Base-by-base conservation (phyloP, 37 sponge, comb jelly and placozoan genomes). In the Crambe crambe region DNA sequence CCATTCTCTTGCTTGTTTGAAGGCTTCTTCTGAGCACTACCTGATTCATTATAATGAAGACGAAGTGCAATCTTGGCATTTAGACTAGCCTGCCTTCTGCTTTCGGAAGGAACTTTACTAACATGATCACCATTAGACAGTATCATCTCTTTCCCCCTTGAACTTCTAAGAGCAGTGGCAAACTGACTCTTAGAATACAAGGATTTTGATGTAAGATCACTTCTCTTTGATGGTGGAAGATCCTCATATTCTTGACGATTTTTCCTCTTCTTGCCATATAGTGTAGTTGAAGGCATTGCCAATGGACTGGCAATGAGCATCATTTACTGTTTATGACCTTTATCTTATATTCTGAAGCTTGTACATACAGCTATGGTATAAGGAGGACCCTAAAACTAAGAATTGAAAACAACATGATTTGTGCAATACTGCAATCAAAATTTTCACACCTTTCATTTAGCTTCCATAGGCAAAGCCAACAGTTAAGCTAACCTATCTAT, bases 71-170 rank as follows among this genome's bases (percentile, higher is more conserved):
- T 8, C 5, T 76, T 17, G 23, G 76, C 76, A 56, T 76, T 57
- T 5, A 60, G 2, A 60, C 76, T 76, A 10, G 62, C 62, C 36
- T 35, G 15, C 59, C 62, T 76, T 5, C 54, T 40, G 9, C 71
- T 40, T 34, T 42, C 43, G 8, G 6, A 23, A 26, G 74, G 27
- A 10, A 56, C 35, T 54, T 8, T 37, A 30, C 30, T 56, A 3
- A 73, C 57, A 54, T 54, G 74, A 27, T 54, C 74, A 31, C 74
- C 74, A 73, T 73, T 73, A 17, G 74, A 56, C 35, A 73, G 32
- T 20, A 73, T 41, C 25, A 40, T 21, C n/a, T 42, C 12, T 2
- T 12, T 40, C 2, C 20, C n/a, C 43, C 20, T 25, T 41, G 43
- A 10, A 10, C 43, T 70, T 1, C n/a, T 40, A 1, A 42, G 43